A percentile compares a stretch with the other conserved stretches of the same genome.
Evolutionary conservation across 2,797 vertebrate species (phyloP).

Genomic region (Pipistrellus nathusii): DNA sequence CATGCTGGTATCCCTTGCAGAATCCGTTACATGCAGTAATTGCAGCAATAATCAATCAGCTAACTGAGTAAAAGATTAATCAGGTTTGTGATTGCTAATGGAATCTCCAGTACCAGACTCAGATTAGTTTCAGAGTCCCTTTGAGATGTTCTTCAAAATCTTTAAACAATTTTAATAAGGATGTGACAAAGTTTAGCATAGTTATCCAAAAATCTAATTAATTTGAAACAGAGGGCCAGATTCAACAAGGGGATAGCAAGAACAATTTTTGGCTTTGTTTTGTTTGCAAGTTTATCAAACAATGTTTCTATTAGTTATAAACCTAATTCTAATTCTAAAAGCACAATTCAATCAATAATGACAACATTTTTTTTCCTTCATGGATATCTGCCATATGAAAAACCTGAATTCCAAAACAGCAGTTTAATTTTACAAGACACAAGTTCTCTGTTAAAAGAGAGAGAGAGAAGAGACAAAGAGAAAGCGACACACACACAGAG

Average conservation of each 20-base stretch:
- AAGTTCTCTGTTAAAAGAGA: constrained; percentile 34
- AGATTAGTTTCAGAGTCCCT: constrained; percentile 74
- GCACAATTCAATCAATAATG: constrained; percentile 74
- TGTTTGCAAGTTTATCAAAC: constrained; percentile 73
- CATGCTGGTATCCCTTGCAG: constrained; percentile 22
- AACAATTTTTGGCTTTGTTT: constrained; percentile 75
- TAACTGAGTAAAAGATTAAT: constrained; percentile 92
- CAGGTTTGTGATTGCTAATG: constrained; percentile 77
- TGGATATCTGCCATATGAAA: constrained; percentile 71
- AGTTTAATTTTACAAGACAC: constrained; percentile 52
- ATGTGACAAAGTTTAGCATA: constrained; percentile 79
- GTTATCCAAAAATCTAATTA: constrained; percentile 82
- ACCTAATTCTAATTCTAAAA: constrained; percentile 76
- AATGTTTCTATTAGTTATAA: constrained; percentile 65
- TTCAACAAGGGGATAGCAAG: constrained; percentile 71
- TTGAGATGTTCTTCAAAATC: constrained; percentile 77
- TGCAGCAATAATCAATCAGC: constrained; percentile 93
- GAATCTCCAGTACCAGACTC: constrained; percentile 66
- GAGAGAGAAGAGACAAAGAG: background rate
- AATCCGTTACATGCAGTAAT: constrained; percentile 85
- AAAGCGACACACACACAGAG: background rate
- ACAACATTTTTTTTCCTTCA: constrained; percentile 65
- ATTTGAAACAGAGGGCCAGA: constrained; percentile 74
- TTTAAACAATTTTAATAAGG: constrained; percentile 79
- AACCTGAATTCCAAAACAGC: constrained; percentile 60